These are phyloP conservation scores for Accipiter virgatus DNA, from an alignment of 2,113 vertebrate species.

Conservation along the genomic window DNA sequence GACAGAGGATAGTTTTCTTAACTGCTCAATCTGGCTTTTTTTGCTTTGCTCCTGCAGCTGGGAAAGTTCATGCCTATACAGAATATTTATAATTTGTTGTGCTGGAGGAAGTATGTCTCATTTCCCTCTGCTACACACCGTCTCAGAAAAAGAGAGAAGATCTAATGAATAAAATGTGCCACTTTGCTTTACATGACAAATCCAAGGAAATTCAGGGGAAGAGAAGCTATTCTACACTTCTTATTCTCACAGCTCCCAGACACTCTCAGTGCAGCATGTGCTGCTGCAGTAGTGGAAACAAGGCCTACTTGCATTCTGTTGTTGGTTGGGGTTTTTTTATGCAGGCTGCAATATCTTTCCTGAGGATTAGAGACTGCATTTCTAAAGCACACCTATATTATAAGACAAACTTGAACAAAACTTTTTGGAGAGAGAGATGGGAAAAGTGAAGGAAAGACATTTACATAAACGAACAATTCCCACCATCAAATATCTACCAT, in stretches of 20 bases:
- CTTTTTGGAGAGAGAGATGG: neutral
- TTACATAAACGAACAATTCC: neutral
- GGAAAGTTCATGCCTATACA: neutral
- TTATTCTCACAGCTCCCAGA: neutral
- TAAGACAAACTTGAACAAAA: neutral
- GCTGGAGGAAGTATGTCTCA: neutral
- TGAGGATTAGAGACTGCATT: neutral
- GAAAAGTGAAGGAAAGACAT: neutral
- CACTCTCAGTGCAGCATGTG: neutral
- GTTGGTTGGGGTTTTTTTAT: neutral
- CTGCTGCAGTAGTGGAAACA: neutral
- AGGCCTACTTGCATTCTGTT: neutral
- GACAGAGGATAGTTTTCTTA: neutral
- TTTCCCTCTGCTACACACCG: neutral
- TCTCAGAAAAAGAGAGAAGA: neutral
- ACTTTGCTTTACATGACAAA: neutral
- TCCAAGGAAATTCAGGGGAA: neutral
- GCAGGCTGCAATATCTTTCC: neutral
- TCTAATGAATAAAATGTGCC: neutral
- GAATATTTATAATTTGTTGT: neutral
- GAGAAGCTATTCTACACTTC: neutral
- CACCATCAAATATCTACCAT: neutral
- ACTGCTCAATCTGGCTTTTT: neutral
- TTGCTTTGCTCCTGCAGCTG: neutral
- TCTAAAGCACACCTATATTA: neutral